Evolutionary conservation across 2,888 invertebrate genomes (phyloP), one percentile per base, ranked within the genome.

Genomic region (Hymenopus coronatus): DNA sequence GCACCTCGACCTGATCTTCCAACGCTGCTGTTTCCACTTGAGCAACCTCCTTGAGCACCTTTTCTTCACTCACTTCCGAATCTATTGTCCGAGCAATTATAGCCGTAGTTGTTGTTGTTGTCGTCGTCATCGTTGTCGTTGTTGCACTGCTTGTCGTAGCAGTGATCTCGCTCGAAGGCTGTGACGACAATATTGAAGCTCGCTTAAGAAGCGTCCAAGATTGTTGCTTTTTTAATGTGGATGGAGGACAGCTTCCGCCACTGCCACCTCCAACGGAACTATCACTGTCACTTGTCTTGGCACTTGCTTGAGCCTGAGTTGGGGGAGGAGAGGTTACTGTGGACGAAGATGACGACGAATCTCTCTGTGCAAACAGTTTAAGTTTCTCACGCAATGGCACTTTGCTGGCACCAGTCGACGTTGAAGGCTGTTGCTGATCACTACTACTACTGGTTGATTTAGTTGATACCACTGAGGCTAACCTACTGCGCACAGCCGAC

Each of bases 181-280:
- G 88, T n/a, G 88, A 30, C 27, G 86, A 85, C 30, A 89, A 20
- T 33, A 90, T 90, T 46, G 93, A 93, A 25, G 97, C 97, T 92
- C 97, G 96, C 92, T 97, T 97, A 84, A 97, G 93, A 93, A 96
- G 97, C 25, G 95, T 95, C 97, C 97, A 97, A 2, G 96, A 93
- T 90, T 88, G 93, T 92, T 88, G 91, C 92, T 91, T 93, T 93
- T 93, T 93, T 93, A 90, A 92, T 91, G 40, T 93, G 91, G 40
- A 91, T 83, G 54, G 28, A 33, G 27, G 25, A 83, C 33, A n/a
- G 25, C 81, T 54, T 27, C 54, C 54, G 20, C 54, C 54, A 70
- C 54, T 70, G 20, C 54, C 54, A 8, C 54, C 54, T 70, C 54
- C 54, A 25, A 70, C 28, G 0, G 25, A n/a, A 88, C 28, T 85